phyloP scores from a whole-genome alignment of 2,797 vertebrate species.

The Microtus obscurus region DNA sequence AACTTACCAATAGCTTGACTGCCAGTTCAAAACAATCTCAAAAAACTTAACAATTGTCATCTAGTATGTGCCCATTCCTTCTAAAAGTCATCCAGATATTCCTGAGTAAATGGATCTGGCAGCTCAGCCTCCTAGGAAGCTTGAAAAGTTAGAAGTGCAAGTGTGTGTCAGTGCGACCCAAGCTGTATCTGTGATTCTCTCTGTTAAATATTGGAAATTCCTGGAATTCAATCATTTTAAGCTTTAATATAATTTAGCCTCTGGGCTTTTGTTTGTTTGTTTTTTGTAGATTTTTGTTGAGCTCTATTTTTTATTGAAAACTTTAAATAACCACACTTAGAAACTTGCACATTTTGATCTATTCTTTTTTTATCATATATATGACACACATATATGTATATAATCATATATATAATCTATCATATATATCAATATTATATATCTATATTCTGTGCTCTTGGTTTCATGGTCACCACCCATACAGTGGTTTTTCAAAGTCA shows the following conservation, averaged over 20 bases:
- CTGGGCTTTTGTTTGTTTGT: too few relatives aligned
- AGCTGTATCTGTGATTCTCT: background rate
- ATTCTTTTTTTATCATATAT: background rate
- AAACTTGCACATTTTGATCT: background rate
- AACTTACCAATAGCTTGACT: background rate
- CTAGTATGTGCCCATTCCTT: background rate
- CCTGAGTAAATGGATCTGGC: background rate
- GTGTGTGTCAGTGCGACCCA: background rate
- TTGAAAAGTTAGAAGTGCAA: background rate
- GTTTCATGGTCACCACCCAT: background rate
- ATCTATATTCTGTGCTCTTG: background rate
- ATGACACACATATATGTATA: background rate
- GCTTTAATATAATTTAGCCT: background rate
- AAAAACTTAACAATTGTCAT: background rate
- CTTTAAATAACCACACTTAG: background rate
- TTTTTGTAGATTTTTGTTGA: too few relatives aligned
- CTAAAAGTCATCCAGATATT: background rate
- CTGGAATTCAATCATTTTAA: background rate
- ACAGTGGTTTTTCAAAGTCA: background rate
- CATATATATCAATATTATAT: background rate
- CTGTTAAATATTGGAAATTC: background rate
- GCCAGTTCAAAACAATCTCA: background rate
- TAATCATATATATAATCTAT: background rate
- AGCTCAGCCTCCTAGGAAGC: background rate
- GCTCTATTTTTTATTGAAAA: too few relatives aligned